phyloP scores from a whole-genome alignment of 2,113 vertebrate species.

The Phoxinus phoxinus region DNA sequence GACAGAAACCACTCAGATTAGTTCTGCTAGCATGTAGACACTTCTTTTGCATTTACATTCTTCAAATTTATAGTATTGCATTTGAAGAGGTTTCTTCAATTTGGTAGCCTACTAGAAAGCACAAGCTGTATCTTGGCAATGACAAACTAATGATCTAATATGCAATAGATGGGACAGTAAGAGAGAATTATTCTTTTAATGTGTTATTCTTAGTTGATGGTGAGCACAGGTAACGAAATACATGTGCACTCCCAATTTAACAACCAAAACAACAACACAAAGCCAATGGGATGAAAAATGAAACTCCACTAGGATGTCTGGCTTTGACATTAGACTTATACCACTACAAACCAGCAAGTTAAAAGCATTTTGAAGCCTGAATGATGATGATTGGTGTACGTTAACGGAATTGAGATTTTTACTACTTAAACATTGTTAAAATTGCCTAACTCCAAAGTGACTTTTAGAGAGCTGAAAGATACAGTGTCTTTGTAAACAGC shows the following conservation, averaged over 20 bases:
- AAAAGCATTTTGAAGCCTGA: conserved; percentile 26
- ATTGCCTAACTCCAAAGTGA: conserved; percentile 39
- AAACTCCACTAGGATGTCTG: background rate
- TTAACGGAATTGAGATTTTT: conserved; percentile 9
- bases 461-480: conserved; percentile 6
- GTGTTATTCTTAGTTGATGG: background rate
- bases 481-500: conserved; percentile 18
- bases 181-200: conserved; percentile 3
- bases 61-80: conserved; percentile 31
- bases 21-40: conserved; percentile 4
- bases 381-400: background rate
- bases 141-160: conserved; percentile 1
- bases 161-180: background rate
- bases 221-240: background rate
- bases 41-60: background rate
- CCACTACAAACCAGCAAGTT: background rate
- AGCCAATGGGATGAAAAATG: background rate
- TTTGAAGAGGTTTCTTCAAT: conserved; percentile 13
- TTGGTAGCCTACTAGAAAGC: conserved; percentile 21
- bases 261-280: background rate
- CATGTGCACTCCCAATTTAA: background rate
- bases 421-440: conserved; percentile 10
- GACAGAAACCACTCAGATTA: conserved; percentile 7
- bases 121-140: conserved; percentile 27
- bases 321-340: background rate